Base-by-base conservation (phyloP, 2,888 invertebrate species). In the Agriopis marginaria region DNA sequence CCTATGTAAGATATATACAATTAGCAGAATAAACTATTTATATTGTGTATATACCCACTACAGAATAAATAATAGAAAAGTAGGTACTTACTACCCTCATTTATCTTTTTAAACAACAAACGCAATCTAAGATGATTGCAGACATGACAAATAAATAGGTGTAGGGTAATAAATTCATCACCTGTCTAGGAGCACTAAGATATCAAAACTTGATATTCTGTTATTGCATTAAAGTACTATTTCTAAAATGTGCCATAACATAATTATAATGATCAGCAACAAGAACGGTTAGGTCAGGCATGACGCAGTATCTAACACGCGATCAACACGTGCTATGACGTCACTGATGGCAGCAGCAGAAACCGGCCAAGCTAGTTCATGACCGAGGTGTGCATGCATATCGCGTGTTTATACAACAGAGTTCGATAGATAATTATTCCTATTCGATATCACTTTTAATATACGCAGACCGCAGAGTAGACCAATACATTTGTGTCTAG, bases 351-450 rank as follows among this genome's bases (percentile, higher is more conserved):
- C 75, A 42, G 17, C 75, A 71, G 73, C 69, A 73, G 72, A 79
- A 80, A 80, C 78, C 79, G 77, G 78, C 75, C 78, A 77, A 76
- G 78, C 76, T 77, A 77, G 80, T 78, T 79, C 85, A 85, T 85
- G 86, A 81, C 82, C 75, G 78, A 67, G 69, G 77, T 78, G 85
- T 79, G 79, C 79, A 74, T 78, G 78, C 80, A 82, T 82, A 82
- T 82, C 84, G 76, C 78, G 76, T 75, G 76, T 54, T 50, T 17
- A 17, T 50, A 51, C 51, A 77, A 78, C 69, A 70, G 72, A 42
- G 42, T 42, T 9, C 42, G 39, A 67, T 70, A 72, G 10, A 62
- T 59, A 63, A 64, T 68, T 63, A 73, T 55, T 68, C 40, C 61
- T 63, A 65, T 62, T 70, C 66, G 63, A 63, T 60, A 59, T 60